A percentile compares a stretch with the other conserved stretches of the same genome.
These are phyloP conservation scores for Agrochola lota DNA, from an alignment of 2,888 invertebrate species.

Conservation along the genomic window DNA sequence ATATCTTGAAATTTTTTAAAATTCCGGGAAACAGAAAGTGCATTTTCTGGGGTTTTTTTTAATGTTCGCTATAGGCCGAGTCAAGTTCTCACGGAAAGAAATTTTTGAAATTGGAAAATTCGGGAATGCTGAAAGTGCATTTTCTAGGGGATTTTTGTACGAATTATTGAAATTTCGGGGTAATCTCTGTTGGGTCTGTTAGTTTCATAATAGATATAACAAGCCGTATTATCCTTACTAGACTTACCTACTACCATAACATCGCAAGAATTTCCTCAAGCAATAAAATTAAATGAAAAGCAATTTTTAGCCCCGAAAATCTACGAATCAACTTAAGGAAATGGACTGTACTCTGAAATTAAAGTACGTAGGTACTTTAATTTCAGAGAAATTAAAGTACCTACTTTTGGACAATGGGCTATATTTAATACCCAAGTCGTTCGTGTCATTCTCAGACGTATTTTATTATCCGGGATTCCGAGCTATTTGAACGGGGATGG, in stretches of 20 bases:
- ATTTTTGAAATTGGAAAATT: too few relatives aligned
- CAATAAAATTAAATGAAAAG: slow-evolving; percentile 23
- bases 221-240: slow-evolving; percentile 1
- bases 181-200: too few relatives aligned
- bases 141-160: too few relatives aligned
- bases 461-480: slow-evolving; percentile 11
- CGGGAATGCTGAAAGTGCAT: too few relatives aligned
- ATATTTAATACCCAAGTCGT: slow-evolving; percentile 48
- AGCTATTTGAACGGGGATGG: slow-evolving; percentile 15
- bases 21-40: too few relatives aligned
- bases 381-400: slow-evolving; percentile 7
- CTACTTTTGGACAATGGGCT: slow-evolving; percentile 33
- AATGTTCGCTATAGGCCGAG: too few relatives aligned
- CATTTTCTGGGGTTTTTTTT: too few relatives aligned
- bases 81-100: too few relatives aligned
- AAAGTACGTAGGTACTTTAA: too few relatives aligned
- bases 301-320: slow-evolving; percentile 3
- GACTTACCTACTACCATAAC: not conserved
- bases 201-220: not conserved
- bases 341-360: slow-evolving; percentile 15
- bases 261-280: not conserved
- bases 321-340: slow-evolving; percentile 32
- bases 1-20: too few relatives aligned
- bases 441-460: slow-evolving; percentile 50
- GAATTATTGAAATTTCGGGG: too few relatives aligned